Conservation (phyloP, 2,113 vertebrate species). For the Phalacrocorax carbo region DNA sequence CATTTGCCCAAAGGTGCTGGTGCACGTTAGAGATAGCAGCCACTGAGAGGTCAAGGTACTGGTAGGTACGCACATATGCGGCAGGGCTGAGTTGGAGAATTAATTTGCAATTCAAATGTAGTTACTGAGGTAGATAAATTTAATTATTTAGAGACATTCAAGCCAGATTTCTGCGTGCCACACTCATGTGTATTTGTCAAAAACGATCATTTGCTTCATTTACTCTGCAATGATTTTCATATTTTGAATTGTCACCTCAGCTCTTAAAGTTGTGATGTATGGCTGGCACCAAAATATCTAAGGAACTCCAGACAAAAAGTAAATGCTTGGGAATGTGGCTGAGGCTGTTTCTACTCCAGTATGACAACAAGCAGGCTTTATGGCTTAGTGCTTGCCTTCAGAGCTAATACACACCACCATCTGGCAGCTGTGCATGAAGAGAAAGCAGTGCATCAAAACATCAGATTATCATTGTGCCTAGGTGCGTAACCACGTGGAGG, state of each 20-base stretch:
- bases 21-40: background rate
- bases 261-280: constrained; percentile 55
- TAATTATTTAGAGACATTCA: constrained; percentile 67
- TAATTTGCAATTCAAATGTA: constrained; percentile 65
- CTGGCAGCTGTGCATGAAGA: background rate
- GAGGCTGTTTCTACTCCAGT: background rate
- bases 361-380: background rate
- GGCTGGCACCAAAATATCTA: constrained; percentile 43
- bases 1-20: background rate
- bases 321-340: constrained; percentile 2
- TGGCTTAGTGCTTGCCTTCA: background rate
- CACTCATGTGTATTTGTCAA: constrained; percentile 66
- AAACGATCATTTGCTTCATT: constrained; percentile 66
- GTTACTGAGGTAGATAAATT: constrained; percentile 64
- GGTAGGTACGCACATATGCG: accelerated
- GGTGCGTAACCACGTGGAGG: background rate
- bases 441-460: background rate
- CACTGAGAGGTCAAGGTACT: background rate
- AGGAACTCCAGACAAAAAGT: constrained; percentile 48
- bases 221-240: constrained; percentile 53
- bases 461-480: background rate
- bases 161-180: constrained; percentile 60
- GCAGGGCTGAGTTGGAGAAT: background rate
- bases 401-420: background rate
- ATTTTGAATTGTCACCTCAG: constrained; percentile 43